These are phyloP conservation scores for Chromis chromis DNA, from an alignment of 2,797 vertebrate genomes.

Conservation along the genomic window DNA sequence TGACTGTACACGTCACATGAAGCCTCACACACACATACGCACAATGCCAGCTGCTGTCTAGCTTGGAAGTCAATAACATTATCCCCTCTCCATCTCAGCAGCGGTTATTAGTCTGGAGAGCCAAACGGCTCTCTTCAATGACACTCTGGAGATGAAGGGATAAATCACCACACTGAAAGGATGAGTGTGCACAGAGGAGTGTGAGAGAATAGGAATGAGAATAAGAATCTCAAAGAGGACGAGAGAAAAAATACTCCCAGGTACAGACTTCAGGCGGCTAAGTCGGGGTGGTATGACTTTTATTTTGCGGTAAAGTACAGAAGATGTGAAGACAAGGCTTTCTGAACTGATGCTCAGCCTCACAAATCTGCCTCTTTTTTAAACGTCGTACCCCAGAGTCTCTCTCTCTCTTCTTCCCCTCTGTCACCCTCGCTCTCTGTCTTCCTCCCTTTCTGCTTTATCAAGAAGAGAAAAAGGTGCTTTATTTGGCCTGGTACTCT, in stretches of 20 bases:
- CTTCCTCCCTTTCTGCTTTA: slow-evolving; percentile 44
- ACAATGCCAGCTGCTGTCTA: slow-evolving; percentile 20
- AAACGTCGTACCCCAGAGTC: not conserved
- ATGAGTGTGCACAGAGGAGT: slow-evolving; percentile 39
- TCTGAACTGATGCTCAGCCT: slow-evolving; percentile 39
- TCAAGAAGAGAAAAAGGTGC: slow-evolving; percentile 58
- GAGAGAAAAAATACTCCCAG: slow-evolving; percentile 30
- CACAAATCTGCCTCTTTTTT: slow-evolving; percentile 34
- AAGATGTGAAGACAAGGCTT: slow-evolving; percentile 40
- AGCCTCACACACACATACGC: slow-evolving; percentile 15
- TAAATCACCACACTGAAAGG: slow-evolving; percentile 68
- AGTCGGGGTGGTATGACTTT: slow-evolving; percentile 38
- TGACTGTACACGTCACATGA: not conserved
- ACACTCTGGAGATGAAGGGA: slow-evolving; percentile 76
- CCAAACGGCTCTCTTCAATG: slow-evolving; percentile 70
- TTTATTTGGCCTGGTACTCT: slow-evolving; percentile 61
- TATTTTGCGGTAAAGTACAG: slow-evolving; percentile 18
- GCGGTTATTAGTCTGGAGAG: slow-evolving; percentile 77
- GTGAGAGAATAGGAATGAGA: slow-evolving; percentile 47
- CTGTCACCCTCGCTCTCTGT: slow-evolving; percentile 28
- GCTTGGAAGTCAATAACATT: slow-evolving; percentile 75
- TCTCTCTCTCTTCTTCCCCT: not conserved
- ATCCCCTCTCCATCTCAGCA: slow-evolving; percentile 63
- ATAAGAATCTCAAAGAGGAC: slow-evolving; percentile 6
- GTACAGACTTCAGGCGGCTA: slow-evolving; percentile 28